Evolutionary conservation across 2,888 invertebrate genomes (phyloP).

Genomic region (Spisula solida): DNA sequence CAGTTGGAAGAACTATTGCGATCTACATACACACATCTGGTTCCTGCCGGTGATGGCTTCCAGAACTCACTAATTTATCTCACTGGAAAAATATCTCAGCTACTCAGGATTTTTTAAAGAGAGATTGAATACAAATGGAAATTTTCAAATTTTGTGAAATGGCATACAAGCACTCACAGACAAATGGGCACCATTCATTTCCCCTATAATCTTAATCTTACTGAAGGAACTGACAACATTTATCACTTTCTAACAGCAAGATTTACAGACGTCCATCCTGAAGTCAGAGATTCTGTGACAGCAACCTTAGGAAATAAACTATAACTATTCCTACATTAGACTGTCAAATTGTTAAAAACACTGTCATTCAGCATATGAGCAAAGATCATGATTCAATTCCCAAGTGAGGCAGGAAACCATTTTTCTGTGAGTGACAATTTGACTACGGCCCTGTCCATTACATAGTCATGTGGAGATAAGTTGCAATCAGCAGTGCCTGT

Average conservation of each 20-base stretch:
- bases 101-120: slow-evolving; percentile 5
- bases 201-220: slow-evolving; percentile 10
- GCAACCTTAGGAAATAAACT: background rate
- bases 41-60: slow-evolving; percentile 32
- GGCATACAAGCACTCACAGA: background rate
- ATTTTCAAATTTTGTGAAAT: slow-evolving; percentile 17
- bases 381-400: too few relatives aligned
- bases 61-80: slow-evolving; percentile 33
- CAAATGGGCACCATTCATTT: slow-evolving; percentile 8
- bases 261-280: background rate
- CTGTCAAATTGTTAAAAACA: background rate
- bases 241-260: background rate
- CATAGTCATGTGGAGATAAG: too few relatives aligned
- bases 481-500: too few relatives aligned
- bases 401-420: too few relatives aligned
- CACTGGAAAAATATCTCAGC: background rate
- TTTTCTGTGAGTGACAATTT: too few relatives aligned
- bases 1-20: slow-evolving; percentile 54
- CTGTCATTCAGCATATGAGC: background rate
- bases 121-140: slow-evolving; percentile 22
- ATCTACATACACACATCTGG: slow-evolving; percentile 53
- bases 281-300: background rate
- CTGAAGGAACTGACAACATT: background rate
- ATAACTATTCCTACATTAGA: background rate
- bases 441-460: too few relatives aligned